phyloP scores from a whole-genome alignment of 1,140 invertebrate genomes.

The Drosophila sp. region DNA sequence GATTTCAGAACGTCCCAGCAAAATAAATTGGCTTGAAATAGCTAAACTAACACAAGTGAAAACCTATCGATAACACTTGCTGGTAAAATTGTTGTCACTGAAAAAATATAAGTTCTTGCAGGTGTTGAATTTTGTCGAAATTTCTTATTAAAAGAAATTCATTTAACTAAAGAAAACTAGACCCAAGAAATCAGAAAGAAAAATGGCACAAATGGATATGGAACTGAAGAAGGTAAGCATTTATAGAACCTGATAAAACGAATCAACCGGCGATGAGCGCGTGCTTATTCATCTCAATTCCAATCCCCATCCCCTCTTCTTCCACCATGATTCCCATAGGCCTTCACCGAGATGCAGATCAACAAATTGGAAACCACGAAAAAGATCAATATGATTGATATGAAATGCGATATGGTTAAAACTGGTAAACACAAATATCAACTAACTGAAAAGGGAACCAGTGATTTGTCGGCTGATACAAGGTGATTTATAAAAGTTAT shows the following conservation, averaged over 20 bases:
- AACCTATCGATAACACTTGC: background rate
- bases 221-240: slow-evolving; percentile 78
- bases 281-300: slow-evolving; percentile 28
- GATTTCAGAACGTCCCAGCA: too few species aligned
- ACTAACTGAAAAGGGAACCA: slow-evolving; percentile 76
- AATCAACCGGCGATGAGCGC: slow-evolving; percentile 28
- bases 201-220: slow-evolving; percentile 81
- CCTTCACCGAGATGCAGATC: slow-evolving; percentile 82
- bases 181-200: slow-evolving; percentile 1
- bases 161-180: background rate
- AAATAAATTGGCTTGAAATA: too few species aligned
- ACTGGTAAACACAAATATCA: slow-evolving; percentile 81
- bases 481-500: slow-evolving; percentile 44
- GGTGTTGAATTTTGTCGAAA: slow-evolving; percentile 52
- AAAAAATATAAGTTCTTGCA: slow-evolving; percentile 25
- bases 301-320: slow-evolving; percentile 16
- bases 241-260: background rate
- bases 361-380: slow-evolving; percentile 82
- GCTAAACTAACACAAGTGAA: too few species aligned
- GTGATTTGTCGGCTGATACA: slow-evolving; percentile 64
- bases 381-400: slow-evolving; percentile 82
- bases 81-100: background rate
- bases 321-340: slow-evolving; percentile 42
- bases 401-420: slow-evolving; percentile 79
- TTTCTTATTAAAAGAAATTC: slow-evolving; percentile 26